Evolutionary conservation across 2,888 invertebrate species (phyloP).

Genomic region (Podotricha telesiphe): DNA sequence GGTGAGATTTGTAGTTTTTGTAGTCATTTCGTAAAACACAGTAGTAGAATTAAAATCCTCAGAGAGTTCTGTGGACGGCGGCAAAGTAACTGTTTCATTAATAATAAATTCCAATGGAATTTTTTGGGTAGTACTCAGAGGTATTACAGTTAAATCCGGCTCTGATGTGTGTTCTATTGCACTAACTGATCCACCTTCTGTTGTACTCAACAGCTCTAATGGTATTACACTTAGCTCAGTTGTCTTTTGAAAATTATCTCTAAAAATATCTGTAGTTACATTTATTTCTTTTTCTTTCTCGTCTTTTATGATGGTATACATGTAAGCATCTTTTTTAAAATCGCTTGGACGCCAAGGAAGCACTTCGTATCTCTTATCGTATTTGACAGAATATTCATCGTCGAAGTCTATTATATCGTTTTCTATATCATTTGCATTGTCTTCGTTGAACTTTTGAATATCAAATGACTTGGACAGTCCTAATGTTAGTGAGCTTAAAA

Average conservation of each 20-base stretch:
- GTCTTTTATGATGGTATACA: slow-evolving; percentile 65
- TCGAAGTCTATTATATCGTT: slow-evolving; percentile 77
- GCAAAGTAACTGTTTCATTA: slow-evolving; percentile 62
- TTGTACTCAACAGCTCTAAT: slow-evolving; percentile 73
- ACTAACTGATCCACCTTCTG: slow-evolving; percentile 61
- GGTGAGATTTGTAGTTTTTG: slow-evolving; percentile 37
- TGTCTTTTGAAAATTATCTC: slow-evolving; percentile 46
- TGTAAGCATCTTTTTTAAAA: slow-evolving; percentile 66
- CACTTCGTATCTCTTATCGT: slow-evolving; percentile 64
- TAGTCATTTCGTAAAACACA: slow-evolving; percentile 48
- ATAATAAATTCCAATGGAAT: slow-evolving; percentile 54
- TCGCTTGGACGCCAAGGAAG: slow-evolving; percentile 61
- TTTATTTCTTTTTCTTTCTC: slow-evolving; percentile 39
- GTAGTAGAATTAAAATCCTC: slow-evolving; percentile 51
- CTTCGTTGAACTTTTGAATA: slow-evolving; percentile 49
- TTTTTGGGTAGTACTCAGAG: slow-evolving; percentile 63
- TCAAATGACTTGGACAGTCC: slow-evolving; percentile 57
- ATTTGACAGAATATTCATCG: slow-evolving; percentile 67
- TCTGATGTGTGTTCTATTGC: slow-evolving; percentile 67
- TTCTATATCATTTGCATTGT: slow-evolving; percentile 59
- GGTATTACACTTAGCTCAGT: slow-evolving; percentile 71
- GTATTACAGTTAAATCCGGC: slow-evolving; percentile 72
- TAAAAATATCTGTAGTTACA: slow-evolving; percentile 42
- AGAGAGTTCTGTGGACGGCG: slow-evolving; percentile 57
- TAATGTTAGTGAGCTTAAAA: slow-evolving; percentile 53